Conservation (phyloP, 2,888 invertebrate genomes). For the Peribatodes rhomboidaria region DNA sequence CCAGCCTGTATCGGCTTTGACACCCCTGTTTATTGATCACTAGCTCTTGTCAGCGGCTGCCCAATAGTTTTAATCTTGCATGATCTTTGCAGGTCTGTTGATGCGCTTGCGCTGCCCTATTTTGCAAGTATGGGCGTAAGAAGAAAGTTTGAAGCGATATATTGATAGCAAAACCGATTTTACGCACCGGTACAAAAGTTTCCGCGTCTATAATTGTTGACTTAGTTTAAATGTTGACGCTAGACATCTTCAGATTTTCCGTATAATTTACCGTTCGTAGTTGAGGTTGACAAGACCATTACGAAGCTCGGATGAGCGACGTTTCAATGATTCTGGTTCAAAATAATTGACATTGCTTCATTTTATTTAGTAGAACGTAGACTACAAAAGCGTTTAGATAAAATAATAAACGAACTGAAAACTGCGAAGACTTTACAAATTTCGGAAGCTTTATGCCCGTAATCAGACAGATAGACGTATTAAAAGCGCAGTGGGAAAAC, state of each 20-base stretch:
- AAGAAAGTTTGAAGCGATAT: neutral
- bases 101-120: neutral
- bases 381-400: neutral
- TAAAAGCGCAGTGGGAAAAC: constrained; percentile 31
- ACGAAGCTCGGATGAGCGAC: neutral
- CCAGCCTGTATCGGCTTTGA: constrained; percentile 45
- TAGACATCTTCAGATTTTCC: neutral
- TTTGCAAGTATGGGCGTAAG: neutral
- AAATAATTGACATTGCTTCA: neutral
- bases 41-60: constrained; percentile 10
- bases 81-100: neutral
- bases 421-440: constrained; percentile 11
- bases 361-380: neutral
- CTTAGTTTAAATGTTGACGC: neutral
- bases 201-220: neutral
- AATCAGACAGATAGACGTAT: constrained; percentile 37
- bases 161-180: neutral
- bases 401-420: constrained; percentile 10
- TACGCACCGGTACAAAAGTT: no score
- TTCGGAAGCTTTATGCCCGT: constrained; percentile 28
- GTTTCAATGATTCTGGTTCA: neutral
- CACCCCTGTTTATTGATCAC: constrained; percentile 36
- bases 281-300: neutral
- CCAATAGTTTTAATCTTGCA: neutral
- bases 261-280: neutral